Conservation (phyloP, 1,140 invertebrate species). For the Caenorhabditis brenneri region DNA sequence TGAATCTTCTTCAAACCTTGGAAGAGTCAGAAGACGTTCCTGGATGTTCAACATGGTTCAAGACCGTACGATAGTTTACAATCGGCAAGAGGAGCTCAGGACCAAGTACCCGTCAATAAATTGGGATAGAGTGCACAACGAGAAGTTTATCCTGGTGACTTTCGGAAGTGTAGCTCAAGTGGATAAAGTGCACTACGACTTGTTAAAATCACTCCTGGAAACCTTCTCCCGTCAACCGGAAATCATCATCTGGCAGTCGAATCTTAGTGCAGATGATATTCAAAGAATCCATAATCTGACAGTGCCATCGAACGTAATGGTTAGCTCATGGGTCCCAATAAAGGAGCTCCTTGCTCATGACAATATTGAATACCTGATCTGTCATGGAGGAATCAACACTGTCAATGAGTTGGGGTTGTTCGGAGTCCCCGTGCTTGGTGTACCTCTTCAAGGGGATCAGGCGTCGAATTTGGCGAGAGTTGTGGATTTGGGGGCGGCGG, state of each 20-base stretch:
- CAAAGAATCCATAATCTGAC: conserved; percentile 30
- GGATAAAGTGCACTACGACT: conserved; percentile 59
- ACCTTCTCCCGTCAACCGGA: conserved; percentile 52
- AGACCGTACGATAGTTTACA: background rate
- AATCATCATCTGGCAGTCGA: conserved; percentile 65
- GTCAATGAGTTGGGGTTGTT: conserved; percentile 66
- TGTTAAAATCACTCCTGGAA: conserved; percentile 58
- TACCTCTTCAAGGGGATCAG: conserved; percentile 65
- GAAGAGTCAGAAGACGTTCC: background rate
- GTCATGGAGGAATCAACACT: conserved; percentile 68
- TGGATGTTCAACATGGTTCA: background rate
- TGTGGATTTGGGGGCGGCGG: conserved; percentile 46
- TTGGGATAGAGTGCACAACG: conserved; percentile 59
- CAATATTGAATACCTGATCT: conserved; percentile 62
- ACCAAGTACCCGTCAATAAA: conserved; percentile 58
- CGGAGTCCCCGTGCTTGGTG: conserved; percentile 65
- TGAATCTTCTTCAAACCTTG: too few species aligned
- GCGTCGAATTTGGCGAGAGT: conserved; percentile 50
- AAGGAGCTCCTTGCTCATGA: conserved; percentile 64
- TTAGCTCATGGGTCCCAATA: conserved; percentile 64
- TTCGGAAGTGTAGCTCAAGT: conserved; percentile 68
- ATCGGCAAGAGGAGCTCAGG: background rate
- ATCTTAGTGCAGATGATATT: conserved; percentile 52
- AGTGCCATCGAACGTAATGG: conserved; percentile 59
- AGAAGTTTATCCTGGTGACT: conserved; percentile 62